These are phyloP conservation scores for Oryzias melastigma DNA, from an alignment of 2,113 vertebrate species.

Conservation along the genomic window DNA sequence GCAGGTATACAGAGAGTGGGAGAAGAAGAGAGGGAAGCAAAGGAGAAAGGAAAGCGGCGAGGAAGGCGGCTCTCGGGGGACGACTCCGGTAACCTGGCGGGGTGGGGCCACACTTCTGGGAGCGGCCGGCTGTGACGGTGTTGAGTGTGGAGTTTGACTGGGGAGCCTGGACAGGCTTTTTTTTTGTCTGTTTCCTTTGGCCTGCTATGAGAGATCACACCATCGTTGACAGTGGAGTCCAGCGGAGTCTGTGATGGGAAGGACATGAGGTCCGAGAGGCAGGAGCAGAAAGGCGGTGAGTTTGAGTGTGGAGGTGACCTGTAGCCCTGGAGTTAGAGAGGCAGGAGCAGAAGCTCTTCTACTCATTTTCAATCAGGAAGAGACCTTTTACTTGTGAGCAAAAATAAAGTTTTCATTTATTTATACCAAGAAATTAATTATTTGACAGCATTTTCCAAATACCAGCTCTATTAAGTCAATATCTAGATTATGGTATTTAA, in stretches of 20 bases:
- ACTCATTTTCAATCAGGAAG: no score
- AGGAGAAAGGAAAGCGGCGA: conserved; percentile 16
- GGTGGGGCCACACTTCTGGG: conserved; percentile 66
- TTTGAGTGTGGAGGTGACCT: conserved; percentile 9
- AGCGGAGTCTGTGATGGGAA: conserved; percentile 57
- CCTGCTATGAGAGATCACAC: conserved; percentile 70
- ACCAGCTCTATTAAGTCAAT: no score
- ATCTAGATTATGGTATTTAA: no score
- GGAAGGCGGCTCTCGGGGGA: conserved; percentile 28
- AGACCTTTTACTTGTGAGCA: no score
- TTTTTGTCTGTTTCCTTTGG: conserved; percentile 14
- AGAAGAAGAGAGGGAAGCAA: conserved; percentile 13
- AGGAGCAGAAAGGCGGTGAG: conserved; percentile 75
- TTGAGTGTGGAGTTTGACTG: conserved; percentile 39
- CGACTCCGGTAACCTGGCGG: conserved; percentile 67
- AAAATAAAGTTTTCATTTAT: no score
- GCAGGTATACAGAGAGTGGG: conserved; percentile 37
- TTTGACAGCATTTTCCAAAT: no score
- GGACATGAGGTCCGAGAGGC: conserved; percentile 75
- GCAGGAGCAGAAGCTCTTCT: not conserved
- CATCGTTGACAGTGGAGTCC: conserved; percentile 70
- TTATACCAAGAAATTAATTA: no score
- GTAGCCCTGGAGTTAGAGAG: conserved; percentile 16
- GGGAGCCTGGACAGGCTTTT: conserved; percentile 12
- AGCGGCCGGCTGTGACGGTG: conserved; percentile 32